Percentiles rank a stretch among this genome's conserved stretches.
Evolutionary conservation across 1,140 invertebrate species (phyloP).

Genomic region (Lepidurus couesii): DNA sequence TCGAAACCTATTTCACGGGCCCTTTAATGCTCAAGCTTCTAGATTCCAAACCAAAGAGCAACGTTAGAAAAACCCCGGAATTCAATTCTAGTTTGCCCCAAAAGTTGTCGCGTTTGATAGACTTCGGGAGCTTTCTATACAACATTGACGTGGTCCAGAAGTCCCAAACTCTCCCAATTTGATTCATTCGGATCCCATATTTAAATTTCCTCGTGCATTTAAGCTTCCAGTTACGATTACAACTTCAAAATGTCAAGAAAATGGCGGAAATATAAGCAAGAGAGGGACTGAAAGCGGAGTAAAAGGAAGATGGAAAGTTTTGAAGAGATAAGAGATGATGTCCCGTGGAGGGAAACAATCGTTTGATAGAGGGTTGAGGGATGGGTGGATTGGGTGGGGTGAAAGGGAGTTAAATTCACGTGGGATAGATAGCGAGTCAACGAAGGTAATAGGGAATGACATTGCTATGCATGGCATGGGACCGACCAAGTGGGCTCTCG

Average conservation of each 20-base stretch:
- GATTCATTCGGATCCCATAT: not conserved
- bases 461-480: conserved; percentile 18
- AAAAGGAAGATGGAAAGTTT: not conserved
- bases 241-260: not conserved
- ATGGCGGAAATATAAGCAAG: not conserved
- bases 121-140: not conserved
- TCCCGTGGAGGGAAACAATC: conserved; percentile 17
- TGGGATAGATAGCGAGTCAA: not conserved
- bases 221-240: not conserved
- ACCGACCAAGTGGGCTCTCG: conserved; percentile 13
- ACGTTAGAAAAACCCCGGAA: not conserved
- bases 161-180: not conserved
- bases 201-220: not conserved
- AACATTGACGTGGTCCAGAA: not conserved
- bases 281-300: not conserved
- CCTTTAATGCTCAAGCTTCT: not conserved
- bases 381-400: not conserved
- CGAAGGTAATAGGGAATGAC: conserved; percentile 12
- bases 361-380: not conserved
- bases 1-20: conserved; percentile 18
- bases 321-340: not conserved
- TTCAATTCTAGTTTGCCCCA: not conserved
- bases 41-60: not conserved
- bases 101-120: not conserved
- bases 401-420: not conserved